Conservation (phyloP, 2,888 invertebrate genomes). For the Amaurobius ferox region DNA sequence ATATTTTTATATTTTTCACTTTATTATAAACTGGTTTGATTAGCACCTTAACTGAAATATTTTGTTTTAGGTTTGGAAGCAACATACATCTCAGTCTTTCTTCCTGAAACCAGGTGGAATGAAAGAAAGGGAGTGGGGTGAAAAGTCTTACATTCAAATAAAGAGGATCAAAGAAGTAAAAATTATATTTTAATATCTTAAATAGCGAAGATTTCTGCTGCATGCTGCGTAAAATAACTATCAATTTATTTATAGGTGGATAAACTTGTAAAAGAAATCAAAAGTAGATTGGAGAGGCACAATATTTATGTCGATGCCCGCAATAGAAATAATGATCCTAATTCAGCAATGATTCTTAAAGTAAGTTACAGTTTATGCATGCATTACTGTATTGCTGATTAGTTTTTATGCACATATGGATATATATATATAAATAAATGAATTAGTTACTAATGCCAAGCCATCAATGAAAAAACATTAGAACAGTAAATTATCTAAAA, state of each 20-base stretch:
- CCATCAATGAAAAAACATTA: too few relatives aligned
- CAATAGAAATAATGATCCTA: conserved; percentile 17
- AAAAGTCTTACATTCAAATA: conserved; percentile 84
- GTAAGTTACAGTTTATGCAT: background rate
- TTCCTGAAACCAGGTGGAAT: conserved; percentile 79
- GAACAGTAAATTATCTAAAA: too few relatives aligned
- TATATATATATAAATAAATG: too few relatives aligned
- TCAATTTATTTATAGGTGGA: conserved; percentile 76
- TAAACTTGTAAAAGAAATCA: conserved; percentile 85
- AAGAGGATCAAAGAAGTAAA: conserved; percentile 85
- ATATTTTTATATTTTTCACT: too few relatives aligned
- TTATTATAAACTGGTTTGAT: too few relatives aligned
- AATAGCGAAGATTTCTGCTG: too few relatives aligned
- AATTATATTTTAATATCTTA: too few relatives aligned
- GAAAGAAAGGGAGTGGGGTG: conserved; percentile 84
- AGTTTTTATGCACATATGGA: too few relatives aligned
- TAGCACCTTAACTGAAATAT: too few relatives aligned
- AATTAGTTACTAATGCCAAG: too few relatives aligned
- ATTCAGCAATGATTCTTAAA: background rate
- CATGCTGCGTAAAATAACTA: background rate
- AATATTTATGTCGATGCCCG: background rate
- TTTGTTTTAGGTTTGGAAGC: conserved; percentile 83
- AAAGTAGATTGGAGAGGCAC: conserved; percentile 80
- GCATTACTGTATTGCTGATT: too few relatives aligned
- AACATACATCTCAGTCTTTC: conserved; percentile 81